Evolutionary conservation across 2,888 invertebrate species (phyloP).

Genomic region (Tipula vernalis): DNA sequence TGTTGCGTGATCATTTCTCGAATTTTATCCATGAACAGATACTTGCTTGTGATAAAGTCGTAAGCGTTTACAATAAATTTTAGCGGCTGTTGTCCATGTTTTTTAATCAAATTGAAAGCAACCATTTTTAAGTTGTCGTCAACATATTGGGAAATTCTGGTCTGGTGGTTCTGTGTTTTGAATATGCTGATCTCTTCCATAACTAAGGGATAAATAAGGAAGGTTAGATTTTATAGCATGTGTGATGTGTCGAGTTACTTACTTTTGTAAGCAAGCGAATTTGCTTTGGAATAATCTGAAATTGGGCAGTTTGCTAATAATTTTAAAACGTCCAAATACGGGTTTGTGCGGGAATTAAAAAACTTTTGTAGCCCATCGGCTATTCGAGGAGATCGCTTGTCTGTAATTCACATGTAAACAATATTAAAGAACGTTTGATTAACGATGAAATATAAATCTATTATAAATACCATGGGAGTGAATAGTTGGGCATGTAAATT

Average conservation of each 20-base stretch:
- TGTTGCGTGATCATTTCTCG: constrained; percentile 42
- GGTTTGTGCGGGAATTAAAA: constrained; percentile 23
- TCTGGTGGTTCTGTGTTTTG: constrained; percentile 30
- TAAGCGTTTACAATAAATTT: constrained; percentile 51
- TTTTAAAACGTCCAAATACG: constrained; percentile 29
- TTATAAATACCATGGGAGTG: no score
- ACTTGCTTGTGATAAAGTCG: constrained; percentile 46
- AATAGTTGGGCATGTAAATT: no score
- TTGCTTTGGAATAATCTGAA: constrained; percentile 31
- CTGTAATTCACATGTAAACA: constrained; percentile 17
- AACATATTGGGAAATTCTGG: constrained; percentile 36
- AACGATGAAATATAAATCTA: background rate
- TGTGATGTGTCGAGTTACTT: constrained; percentile 11
- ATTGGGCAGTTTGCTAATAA: constrained; percentile 33
- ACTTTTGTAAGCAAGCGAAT: constrained; percentile 27
- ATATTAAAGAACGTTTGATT: background rate
- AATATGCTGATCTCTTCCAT: constrained; percentile 48
- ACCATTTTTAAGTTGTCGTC: constrained; percentile 48
- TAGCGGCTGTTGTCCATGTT: constrained; percentile 52
- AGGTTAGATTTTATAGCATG: background rate
- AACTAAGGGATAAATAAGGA: constrained; percentile 27
- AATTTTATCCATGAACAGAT: constrained; percentile 48
- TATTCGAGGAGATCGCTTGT: constrained; percentile 25
- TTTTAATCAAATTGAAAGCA: constrained; percentile 57
- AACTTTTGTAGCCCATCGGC: constrained; percentile 24